phyloP scores from a whole-genome alignment of 2,888 invertebrate species.

The Xanthia icteritia region DNA sequence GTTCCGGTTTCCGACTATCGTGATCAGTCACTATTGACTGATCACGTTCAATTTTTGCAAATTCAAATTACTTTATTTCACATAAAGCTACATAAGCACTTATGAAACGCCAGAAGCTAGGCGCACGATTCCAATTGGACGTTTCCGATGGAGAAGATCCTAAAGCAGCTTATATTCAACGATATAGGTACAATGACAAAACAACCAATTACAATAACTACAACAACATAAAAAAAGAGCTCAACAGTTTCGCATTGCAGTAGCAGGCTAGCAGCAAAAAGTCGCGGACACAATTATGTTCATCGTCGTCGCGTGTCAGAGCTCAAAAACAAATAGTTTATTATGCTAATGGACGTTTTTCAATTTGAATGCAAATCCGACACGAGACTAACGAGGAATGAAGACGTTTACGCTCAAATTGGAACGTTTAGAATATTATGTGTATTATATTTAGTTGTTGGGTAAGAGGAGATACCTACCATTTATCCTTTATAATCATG shows the following conservation, averaged over 20 bases:
- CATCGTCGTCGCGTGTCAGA: constrained; percentile 68
- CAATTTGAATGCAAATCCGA: constrained; percentile 76
- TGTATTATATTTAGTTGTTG: constrained; percentile 30
- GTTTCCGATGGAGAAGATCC: too few relatives aligned
- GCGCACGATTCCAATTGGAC: too few relatives aligned
- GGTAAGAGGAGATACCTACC: background rate
- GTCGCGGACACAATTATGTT: constrained; percentile 56
- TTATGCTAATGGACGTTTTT: constrained; percentile 74
- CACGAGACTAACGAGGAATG: constrained; percentile 54
- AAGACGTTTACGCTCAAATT: constrained; percentile 46
- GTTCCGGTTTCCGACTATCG: background rate
- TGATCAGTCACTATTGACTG: background rate
- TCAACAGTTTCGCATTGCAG: constrained; percentile 64
- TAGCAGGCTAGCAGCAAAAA: constrained; percentile 19
- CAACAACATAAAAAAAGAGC: background rate
- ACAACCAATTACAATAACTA: background rate
- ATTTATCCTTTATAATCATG: background rate
- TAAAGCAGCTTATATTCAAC: too few relatives aligned
- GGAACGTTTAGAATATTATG: constrained; percentile 39
- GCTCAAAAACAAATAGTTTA: constrained; percentile 69
- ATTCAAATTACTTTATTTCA: too few relatives aligned
- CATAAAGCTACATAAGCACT: too few relatives aligned
- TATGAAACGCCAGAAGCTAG: too few relatives aligned
- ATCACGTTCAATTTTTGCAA: too few relatives aligned
- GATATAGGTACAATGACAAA: background rate